These are phyloP conservation scores for Phenganax stokvisi DNA, from an alignment of 92 coral and sea anemone genomes.

Conservation along the genomic window DNA sequence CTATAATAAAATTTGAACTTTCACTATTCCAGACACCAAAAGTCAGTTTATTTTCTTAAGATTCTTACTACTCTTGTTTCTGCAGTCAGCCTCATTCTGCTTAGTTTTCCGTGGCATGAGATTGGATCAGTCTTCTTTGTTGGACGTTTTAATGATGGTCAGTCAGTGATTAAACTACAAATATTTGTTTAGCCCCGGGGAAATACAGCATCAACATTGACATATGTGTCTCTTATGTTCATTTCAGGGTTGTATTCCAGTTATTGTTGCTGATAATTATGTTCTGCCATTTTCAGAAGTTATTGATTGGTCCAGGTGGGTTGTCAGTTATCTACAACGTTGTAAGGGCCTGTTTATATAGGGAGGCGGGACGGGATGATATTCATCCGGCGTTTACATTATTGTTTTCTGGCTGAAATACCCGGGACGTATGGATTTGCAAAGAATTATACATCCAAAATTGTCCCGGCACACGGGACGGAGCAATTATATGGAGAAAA, in stretches of 20 bases:
- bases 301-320: constrained; percentile 91
- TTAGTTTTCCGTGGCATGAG: constrained; percentile 80
- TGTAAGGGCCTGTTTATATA: no score
- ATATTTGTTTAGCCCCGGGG: background rate
- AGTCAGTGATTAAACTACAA: constrained; percentile 9
- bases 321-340: background rate
- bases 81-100: constrained; percentile 56
- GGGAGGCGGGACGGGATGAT: no score
- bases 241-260: constrained; percentile 91
- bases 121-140: constrained; percentile 74
- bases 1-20: no score
- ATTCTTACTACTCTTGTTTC: background rate
- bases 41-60: background rate
- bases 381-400: no score
- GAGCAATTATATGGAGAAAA: no score
- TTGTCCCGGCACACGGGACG: no score
- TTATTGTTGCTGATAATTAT: constrained; percentile 75
- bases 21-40: no score
- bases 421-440: no score
- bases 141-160: constrained; percentile 98
- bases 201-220: background rate
- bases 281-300: constrained; percentile 86
- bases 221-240: background rate
- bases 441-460: no score
- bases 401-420: no score